These are phyloP conservation scores for Aphis craccivora DNA, from an alignment of 1,140 invertebrate genomes.

Conservation along the genomic window DNA sequence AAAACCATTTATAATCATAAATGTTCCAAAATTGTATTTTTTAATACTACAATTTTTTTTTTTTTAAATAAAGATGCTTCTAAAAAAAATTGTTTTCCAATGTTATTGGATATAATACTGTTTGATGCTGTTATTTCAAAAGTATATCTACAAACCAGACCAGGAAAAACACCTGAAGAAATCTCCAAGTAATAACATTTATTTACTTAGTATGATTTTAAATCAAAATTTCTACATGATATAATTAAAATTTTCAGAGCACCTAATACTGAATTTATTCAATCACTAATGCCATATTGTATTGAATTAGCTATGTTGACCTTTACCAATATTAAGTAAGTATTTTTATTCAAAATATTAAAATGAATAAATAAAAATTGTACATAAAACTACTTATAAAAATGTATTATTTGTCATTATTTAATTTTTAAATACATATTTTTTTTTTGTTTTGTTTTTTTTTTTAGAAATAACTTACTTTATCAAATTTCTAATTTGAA, in stretches of 20 bases:
- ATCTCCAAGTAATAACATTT: slow-evolving; percentile 24
- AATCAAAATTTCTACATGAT: not conserved
- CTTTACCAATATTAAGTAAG: slow-evolving; percentile 48
- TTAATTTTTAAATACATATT: not conserved
- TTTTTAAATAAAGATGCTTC: not conserved
- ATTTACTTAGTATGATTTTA: not conserved
- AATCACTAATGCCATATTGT: slow-evolving; percentile 35
- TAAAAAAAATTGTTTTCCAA: not conserved
- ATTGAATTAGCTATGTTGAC: slow-evolving; percentile 34
- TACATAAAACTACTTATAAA: not conserved
- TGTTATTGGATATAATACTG: slow-evolving; percentile 46
- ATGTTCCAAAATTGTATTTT: not conserved
- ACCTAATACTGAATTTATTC: slow-evolving; percentile 26
- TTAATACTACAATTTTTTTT: not conserved
- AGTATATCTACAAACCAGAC: not conserved
- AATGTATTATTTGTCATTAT: not conserved
- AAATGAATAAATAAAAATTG: not conserved
- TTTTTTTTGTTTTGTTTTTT: not conserved
- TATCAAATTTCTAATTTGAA: slow-evolving; percentile 34
- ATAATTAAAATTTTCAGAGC: slow-evolving; percentile 11
- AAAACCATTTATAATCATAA: not conserved
- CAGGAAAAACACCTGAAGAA: slow-evolving; percentile 34
- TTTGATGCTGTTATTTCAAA: slow-evolving; percentile 44
- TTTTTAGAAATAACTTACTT: slow-evolving; percentile 23
- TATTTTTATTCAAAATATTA: not conserved